Conservation (phyloP, 2,888 invertebrate species). For the Phyllotreta cruciferae region DNA sequence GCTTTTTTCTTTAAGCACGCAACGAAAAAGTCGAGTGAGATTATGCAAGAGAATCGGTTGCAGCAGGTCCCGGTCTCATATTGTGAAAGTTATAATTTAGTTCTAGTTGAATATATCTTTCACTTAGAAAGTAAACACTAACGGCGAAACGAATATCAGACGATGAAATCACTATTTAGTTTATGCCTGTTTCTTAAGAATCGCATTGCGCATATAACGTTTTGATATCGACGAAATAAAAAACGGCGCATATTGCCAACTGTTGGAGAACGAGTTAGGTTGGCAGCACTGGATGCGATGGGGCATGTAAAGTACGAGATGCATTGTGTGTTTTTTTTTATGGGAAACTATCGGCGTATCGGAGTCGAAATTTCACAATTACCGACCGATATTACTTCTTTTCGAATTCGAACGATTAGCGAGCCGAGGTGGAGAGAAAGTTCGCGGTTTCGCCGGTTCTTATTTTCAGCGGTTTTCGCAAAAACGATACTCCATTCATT, state of each 20-base stretch:
- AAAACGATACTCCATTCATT: too few species aligned
- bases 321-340: too few species aligned
- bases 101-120: constrained; percentile 44
- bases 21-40: constrained; percentile 15
- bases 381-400: too few species aligned
- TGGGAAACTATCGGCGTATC: too few species aligned
- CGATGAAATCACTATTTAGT: constrained; percentile 28
- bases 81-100: constrained; percentile 44
- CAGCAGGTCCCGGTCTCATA: constrained; percentile 36
- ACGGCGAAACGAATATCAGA: constrained; percentile 30
- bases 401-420: too few species aligned
- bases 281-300: too few species aligned
- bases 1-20: constrained; percentile 14
- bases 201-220: constrained; percentile 19
- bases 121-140: constrained; percentile 46
- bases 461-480: constrained; percentile 24
- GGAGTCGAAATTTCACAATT: too few species aligned
- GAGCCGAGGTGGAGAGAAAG: constrained; percentile 14
- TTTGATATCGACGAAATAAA: background rate
- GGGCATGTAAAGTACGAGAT: too few species aligned
- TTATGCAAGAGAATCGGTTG: constrained; percentile 22
- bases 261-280: too few species aligned
- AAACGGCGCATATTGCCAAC: background rate
- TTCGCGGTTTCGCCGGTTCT: constrained; percentile 22
- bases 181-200: constrained; percentile 16